Conservation (phyloP, 2,113 vertebrate species). For the Amia ocellicauda region DNA sequence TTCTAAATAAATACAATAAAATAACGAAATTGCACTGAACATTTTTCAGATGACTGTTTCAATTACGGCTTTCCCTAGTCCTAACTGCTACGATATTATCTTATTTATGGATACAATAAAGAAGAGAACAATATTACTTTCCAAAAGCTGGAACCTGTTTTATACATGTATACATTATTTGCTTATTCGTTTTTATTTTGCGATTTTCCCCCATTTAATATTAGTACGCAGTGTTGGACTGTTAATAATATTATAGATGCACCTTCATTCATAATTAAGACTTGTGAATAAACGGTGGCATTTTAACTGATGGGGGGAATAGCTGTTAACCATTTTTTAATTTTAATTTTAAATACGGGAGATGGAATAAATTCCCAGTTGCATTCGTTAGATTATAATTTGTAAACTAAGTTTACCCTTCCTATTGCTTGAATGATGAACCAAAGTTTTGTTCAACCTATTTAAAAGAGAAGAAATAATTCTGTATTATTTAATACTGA, state of each 20-base stretch:
- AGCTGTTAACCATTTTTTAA: background rate
- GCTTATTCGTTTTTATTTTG: slow-evolving; percentile 69
- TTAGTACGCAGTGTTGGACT: slow-evolving; percentile 60
- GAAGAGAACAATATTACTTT: slow-evolving; percentile 39
- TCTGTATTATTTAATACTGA: slow-evolving; percentile 39
- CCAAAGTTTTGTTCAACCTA: slow-evolving; percentile 73
- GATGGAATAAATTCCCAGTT: slow-evolving; percentile 59
- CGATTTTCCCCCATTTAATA: slow-evolving; percentile 48
- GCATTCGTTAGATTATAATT: slow-evolving; percentile 27
- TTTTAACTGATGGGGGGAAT: slow-evolving; percentile 8
- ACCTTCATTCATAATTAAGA: slow-evolving; percentile 25
- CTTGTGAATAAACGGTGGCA: slow-evolving; percentile 17
- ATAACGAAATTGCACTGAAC: slow-evolving; percentile 70
- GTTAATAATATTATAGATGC: slow-evolving; percentile 47
- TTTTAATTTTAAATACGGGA: slow-evolving; percentile 22
- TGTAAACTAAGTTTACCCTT: slow-evolving; percentile 53
- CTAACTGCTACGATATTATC: slow-evolving; percentile 38
- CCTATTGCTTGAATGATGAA: slow-evolving; percentile 62
- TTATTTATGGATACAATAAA: slow-evolving; percentile 50
- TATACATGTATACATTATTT: slow-evolving; percentile 54
- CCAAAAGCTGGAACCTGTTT: background rate
- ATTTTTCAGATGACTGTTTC: slow-evolving; percentile 70
- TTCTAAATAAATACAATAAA: slow-evolving; percentile 49
- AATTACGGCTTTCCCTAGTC: slow-evolving; percentile 56
- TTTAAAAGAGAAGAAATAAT: slow-evolving; percentile 56